Evolutionary conservation across 2,888 invertebrate species (phyloP), one percentile per base, ranked within the genome.

Genomic region (Ochropleura leucogaster): DNA sequence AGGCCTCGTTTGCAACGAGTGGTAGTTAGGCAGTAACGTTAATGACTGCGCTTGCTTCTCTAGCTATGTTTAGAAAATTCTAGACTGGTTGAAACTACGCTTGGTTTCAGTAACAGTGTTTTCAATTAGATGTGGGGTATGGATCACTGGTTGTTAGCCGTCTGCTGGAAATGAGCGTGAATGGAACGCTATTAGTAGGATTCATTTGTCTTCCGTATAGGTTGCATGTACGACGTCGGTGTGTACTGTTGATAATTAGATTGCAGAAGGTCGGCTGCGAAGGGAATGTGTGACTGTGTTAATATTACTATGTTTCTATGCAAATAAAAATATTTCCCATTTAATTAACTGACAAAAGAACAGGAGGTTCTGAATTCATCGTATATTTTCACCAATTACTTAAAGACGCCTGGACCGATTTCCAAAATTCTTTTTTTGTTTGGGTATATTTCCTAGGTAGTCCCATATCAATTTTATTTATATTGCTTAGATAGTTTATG

Each of bases 61-160:
- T 53, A 53, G 73, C 66, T 72, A 62, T 79, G 79, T 83, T 85
- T 81, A 81, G 84, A 83, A 83, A 79, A 79, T 72, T 75, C 74
- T 73, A 74, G 63, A 70, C 68, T 30, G 16, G 9, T 75, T 47
- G 20, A 79, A 75, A 70, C 63, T 68, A 49, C 53, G 16, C 49
- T 59, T 44, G 42, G 46, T 79, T 79, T 74, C 68, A 75, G 83
- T 55, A 67, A 83, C 64, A 75, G 64, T 60, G 64, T 79, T 79
- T 82, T 72, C 83, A 83, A 83, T 79, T 82, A 82, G 69, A 63
- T 49, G 69, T 64, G 42, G 47, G 66, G 12, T 64, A 63, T 71
- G 78, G 67, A 77, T 70, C 51, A 40, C 66, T 57, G 68, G 51
- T 12, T 66, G 59, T 69, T 53, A 60, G 40, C 10, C 51, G 51